Evolutionary conservation across 2,888 invertebrate genomes (phyloP), one percentile per base, ranked within the genome.

Genomic region (Acronicta aceris): DNA sequence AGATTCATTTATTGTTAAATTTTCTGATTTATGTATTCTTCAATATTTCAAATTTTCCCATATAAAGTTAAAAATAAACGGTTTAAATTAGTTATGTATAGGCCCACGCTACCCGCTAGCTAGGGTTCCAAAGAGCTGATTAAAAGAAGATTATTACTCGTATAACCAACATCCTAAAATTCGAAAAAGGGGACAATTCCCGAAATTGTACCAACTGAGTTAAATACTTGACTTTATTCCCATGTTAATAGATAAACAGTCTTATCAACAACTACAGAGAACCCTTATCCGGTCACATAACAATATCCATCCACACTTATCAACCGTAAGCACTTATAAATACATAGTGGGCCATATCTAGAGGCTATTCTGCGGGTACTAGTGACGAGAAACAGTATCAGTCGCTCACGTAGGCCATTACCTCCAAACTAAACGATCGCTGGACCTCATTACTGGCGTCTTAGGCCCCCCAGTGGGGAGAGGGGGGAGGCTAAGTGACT

Each of bases 371-470:
- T 72, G 64, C 66, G 70, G 73, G 61, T 71, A 78, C 73, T 66
- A 65, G 68, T 78, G 71, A 76, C 75, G 80, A 79, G 81, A 79
- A 84, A 82, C 76, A 45, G 74, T 74, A 77, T 77, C 72, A 70
- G 70, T 72, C 67, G 80, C 90, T 88, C 92, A 92, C 93, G 91
- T 93, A 90, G 84, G 84, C 93, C 89, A 94, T 94, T 93, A 93
- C 92, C 89, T 91, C 87, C 89, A 88, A 93, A 92, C 92, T 92
- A 93, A 93, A 92, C 92, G 92, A 91, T 91, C 89, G 87, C 91
- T 87, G 92, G 93, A 93, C 93, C 93, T 94, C 94, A 94, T 94
- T 94, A 93, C 93, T 79, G 87, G 82, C 90, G 88, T 89, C 92
- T 89, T 90, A 88, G 67, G 75, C 79, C 80, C 71, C 83, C 76